These are phyloP conservation scores for Drosophila takahashii DNA, from an alignment of 1,140 invertebrate species.

Conservation along the genomic window DNA sequence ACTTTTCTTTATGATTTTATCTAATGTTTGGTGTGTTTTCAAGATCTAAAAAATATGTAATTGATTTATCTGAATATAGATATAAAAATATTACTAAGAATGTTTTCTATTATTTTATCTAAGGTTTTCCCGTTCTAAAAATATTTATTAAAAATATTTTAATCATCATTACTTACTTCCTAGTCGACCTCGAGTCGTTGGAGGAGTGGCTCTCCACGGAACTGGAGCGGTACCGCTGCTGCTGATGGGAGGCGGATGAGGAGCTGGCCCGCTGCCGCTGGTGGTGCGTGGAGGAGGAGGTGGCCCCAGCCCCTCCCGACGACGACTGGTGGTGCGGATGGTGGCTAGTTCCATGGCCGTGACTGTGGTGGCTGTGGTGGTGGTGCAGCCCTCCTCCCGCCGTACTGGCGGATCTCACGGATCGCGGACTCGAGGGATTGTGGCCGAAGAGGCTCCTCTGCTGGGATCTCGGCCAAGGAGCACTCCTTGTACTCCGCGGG, in stretches of 20 bases:
- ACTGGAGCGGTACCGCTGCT: constrained; percentile 85
- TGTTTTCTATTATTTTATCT: too few species aligned
- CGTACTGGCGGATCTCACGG: constrained; percentile 88
- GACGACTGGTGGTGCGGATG: constrained; percentile 62
- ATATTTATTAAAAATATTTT: too few species aligned
- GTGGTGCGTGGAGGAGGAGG: constrained; percentile 57
- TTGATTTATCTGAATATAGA: too few species aligned
- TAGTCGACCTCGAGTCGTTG: constrained; percentile 89
- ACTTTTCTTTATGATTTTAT: too few species aligned
- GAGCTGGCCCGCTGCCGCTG: constrained; percentile 62
- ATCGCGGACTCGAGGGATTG: constrained; percentile 86
- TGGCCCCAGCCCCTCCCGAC: constrained; percentile 33
- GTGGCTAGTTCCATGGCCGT: constrained; percentile 74
- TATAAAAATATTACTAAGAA: too few species aligned
- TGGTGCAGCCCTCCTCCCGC: constrained; percentile 75
- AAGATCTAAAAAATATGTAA: too few species aligned
- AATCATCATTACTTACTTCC: too few species aligned
- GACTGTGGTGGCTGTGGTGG: constrained; percentile 74
- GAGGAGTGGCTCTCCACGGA: constrained; percentile 95
- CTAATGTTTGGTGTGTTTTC: too few species aligned
- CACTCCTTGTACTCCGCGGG: constrained; percentile 92
- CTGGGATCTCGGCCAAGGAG: constrained; percentile 91
- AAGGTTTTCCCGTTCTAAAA: too few species aligned
- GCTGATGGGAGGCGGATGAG: constrained; percentile 72
- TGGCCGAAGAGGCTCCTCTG: constrained; percentile 89